A percentile compares a stretch with the other conserved stretches of the same genome.
These are phyloP conservation scores for Spea multiplicata DNA, from an alignment of 2,113 vertebrate genomes.

Conservation along the genomic window DNA sequence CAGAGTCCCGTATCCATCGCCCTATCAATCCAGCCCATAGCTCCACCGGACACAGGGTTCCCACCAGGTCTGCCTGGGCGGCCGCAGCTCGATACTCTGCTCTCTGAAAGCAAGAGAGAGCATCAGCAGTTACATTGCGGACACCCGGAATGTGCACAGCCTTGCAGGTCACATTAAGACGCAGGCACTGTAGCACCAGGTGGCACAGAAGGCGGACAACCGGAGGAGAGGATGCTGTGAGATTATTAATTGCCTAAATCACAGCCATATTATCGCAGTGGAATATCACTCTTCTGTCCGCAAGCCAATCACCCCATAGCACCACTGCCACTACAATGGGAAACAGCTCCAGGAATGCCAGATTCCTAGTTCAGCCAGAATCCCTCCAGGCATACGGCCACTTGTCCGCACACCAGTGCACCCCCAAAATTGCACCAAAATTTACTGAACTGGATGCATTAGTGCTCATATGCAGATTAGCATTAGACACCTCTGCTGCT, in stretches of 20 bases:
- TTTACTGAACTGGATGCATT: not conserved
- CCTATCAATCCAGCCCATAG: too few species aligned
- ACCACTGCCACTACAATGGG: not conserved
- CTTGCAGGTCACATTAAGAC: too few species aligned
- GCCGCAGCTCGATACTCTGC: too few species aligned
- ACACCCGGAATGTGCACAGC: too few species aligned
- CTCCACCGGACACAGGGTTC: too few species aligned
- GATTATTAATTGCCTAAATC: not conserved
- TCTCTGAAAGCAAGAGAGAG: too few species aligned
- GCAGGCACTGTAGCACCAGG: too few species aligned
- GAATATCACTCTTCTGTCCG: not conserved
- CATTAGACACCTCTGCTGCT: not conserved
- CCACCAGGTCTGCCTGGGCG: too few species aligned
- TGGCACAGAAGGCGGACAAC: too few species aligned
- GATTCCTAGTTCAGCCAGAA: not conserved
- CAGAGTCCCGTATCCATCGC: too few species aligned
- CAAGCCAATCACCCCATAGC: not conserved
- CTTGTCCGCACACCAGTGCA: not conserved
- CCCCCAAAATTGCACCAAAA: not conserved
- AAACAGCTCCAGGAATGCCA: not conserved
- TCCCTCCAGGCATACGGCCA: not conserved
- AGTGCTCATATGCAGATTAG: not conserved
- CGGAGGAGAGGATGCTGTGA: not conserved
- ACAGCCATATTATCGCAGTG: too few species aligned
- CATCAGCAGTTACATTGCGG: too few species aligned